Evolutionary conservation across 2,113 vertebrate genomes (phyloP), one percentile per base, ranked within the genome.

Genomic region (Haplochromis burtoni): DNA sequence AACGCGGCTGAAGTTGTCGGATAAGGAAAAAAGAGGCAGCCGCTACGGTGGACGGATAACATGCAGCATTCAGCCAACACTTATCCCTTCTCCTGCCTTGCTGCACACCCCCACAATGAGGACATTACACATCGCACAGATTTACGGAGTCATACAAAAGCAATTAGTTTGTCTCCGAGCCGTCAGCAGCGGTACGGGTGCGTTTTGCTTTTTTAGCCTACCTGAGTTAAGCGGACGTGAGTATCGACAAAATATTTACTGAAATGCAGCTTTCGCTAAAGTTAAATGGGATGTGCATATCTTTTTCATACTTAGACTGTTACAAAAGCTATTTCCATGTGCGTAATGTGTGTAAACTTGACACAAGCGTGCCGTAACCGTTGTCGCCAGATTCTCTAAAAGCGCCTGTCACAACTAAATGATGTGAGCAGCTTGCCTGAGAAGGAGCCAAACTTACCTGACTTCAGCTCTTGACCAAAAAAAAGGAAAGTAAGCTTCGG

Each of bases 391-490:
- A 90, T 94, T 86, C 86, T 66, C 90, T 90, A 92, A 97, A 95
- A 95, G 96, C 97, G 93, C 96, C 97, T 96, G 96, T 95, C 96
- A 97, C 95, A 96, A 96, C 96, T 97, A 94, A 95, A 95, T 88
- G 95, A 96, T 94, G 95, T 78, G 95, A 96, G 95, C 91, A 94
- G 94, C 92, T 93, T 84, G 88, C 88, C 92, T 94, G 94, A 97
- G 95, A 97, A 96, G 91, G 96, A 97, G 96, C 96, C 97, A 97
- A 99, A 99, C 98, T 99, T 99, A 99, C 98, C 98, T 99, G 98
- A 97, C 97, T 96, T 97, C 96, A 97, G 97, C 97, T 97, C 97
- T 97, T 92, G 96, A 96, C 95, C 96, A 97, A 97, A 97, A 98
- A 97, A 97, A 97, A 97, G 97, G 97, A 97, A 97, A 97, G 97